Evolutionary conservation across 2,888 invertebrate genomes (phyloP).

Genomic region (Platyscelio sp.): DNA sequence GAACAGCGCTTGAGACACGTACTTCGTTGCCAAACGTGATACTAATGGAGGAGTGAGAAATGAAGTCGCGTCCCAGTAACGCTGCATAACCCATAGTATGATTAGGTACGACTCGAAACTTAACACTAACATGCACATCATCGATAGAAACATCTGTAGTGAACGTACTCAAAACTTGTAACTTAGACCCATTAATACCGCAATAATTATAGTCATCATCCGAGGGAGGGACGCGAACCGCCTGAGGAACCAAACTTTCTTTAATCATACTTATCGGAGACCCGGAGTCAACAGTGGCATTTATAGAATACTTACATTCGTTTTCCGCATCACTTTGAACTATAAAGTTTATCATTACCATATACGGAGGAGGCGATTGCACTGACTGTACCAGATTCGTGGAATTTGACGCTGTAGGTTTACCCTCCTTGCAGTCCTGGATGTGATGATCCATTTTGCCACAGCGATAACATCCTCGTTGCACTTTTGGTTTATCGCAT

Average conservation of each 20-base stretch:
- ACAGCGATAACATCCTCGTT: constrained; percentile 32
- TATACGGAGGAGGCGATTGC: neutral
- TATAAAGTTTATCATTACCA: neutral
- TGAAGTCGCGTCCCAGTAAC: constrained; percentile 22
- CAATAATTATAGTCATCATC: neutral
- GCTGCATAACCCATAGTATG: neutral
- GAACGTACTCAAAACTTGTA: neutral
- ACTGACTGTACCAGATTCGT: neutral
- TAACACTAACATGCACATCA: neutral
- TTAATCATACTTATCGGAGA: constrained; percentile 1
- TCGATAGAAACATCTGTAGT: neutral
- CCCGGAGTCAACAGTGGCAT: neutral
- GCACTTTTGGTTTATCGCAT: constrained; percentile 8
- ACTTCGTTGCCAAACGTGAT: neutral
- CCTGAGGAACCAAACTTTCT: neutral
- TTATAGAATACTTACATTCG: neutral
- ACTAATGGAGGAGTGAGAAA: neutral
- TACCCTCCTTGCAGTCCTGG: neutral
- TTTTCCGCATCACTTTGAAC: neutral
- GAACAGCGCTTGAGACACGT: neutral
- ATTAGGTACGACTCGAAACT: neutral
- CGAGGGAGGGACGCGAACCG: neutral
- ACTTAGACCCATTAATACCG: neutral
- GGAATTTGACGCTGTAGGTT: neutral
- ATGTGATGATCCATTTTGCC: constrained; percentile 22